These are phyloP conservation scores for Raja brachyura DNA, from an alignment of 2,113 vertebrate genomes.

Conservation along the genomic window DNA sequence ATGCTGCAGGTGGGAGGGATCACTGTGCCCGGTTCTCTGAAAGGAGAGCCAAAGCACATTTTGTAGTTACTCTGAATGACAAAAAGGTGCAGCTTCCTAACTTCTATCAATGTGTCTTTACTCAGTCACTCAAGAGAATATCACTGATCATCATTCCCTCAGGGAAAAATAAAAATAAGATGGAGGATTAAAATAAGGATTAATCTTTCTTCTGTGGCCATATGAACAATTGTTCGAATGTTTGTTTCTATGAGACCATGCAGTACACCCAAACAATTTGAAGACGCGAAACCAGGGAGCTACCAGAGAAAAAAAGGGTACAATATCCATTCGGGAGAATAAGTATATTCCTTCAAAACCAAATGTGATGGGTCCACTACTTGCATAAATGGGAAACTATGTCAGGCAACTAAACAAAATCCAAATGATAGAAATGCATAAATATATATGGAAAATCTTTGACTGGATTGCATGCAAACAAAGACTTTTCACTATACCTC, in stretches of 20 bases:
- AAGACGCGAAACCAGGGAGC: neutral
- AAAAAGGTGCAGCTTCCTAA: neutral
- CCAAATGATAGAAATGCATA: neutral
- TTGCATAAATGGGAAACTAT: neutral
- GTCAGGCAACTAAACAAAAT: neutral
- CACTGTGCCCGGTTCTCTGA: neutral
- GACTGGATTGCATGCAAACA: too few relatives aligned
- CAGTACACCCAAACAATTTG: neutral
- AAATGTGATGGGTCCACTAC: neutral
- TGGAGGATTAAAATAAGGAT: neutral
- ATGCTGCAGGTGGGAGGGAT: slow-evolving; percentile 35
- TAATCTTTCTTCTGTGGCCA: neutral
- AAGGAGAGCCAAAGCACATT: slow-evolving; percentile 10
- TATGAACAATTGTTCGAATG: too few relatives aligned
- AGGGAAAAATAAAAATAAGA: neutral
- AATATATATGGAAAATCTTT: neutral
- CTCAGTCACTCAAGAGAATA: neutral
- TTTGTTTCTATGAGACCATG: neutral
- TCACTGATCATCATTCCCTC: too few relatives aligned
- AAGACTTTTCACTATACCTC: too few relatives aligned
- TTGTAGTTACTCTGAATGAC: neutral
- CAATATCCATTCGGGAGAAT: neutral
- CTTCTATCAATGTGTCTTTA: neutral
- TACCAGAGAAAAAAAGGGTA: neutral
- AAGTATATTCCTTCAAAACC: neutral